Percentiles rank a stretch among this genome's conserved stretches.
Evolutionary conservation across 2,797 vertebrate genomes (phyloP).

Genomic region (Neosalanx taihuensis): DNA sequence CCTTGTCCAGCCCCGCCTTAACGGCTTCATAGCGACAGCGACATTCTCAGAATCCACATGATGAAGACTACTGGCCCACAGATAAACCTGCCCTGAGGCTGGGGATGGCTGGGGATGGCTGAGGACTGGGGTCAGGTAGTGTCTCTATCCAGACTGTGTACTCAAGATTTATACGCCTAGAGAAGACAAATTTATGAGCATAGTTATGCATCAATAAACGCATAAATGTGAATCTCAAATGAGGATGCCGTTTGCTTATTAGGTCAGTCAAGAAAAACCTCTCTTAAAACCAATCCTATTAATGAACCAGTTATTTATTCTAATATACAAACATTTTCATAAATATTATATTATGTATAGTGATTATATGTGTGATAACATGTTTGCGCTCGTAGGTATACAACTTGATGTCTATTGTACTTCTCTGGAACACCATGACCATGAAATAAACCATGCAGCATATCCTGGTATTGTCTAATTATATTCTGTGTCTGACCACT

Average conservation of each 20-base stretch:
- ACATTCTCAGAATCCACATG: too few species aligned
- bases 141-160: neutral
- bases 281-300: neutral
- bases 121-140: neutral
- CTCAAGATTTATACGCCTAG: neutral
- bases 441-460: neutral
- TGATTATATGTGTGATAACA: neutral
- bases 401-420: neutral
- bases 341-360: neutral
- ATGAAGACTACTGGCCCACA: too few species aligned
- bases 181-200: neutral
- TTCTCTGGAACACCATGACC: neutral
- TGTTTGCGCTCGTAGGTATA: neutral
- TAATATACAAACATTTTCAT: neutral
- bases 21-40: too few species aligned
- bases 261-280: neutral
- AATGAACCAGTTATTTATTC: neutral
- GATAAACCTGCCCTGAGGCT: too few species aligned
- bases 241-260: neutral
- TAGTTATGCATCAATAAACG: neutral
- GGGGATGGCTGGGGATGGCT: too few species aligned
- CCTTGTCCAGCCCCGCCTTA: constrained; percentile 19
- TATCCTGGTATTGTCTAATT: neutral
- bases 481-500: neutral
- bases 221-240: neutral